Evolutionary conservation across 2,888 invertebrate species (phyloP), one percentile per base, ranked within the genome.

Genomic region (Anthophora plumipes): DNA sequence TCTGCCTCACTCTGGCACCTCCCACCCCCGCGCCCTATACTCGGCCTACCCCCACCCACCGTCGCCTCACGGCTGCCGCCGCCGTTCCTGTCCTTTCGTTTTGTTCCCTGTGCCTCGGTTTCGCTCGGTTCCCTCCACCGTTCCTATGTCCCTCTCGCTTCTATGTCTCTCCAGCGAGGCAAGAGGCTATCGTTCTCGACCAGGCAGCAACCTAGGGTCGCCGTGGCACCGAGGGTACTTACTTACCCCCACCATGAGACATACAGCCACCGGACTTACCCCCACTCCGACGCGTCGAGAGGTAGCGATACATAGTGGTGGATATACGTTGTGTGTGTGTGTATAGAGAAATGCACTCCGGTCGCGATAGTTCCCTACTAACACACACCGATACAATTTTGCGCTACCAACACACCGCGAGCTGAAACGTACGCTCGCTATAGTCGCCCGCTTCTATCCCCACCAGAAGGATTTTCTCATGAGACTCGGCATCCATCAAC

Each of bases 381-480:
- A 72, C 66, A 77, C 73, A 72, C 66, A 77, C 73, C 41, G 61
- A 67, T 54, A 69, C 68, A 50, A 50, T 43, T 22, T 48, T 37
- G 50, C 41, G 70, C 73, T 70, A 94, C 14, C 94, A n/a, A n/a
- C 94, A 1, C 94, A 94, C 12, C 94, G 94, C 39, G 69, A 67
- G 43, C n/a, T 69, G 69, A 67, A 73, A 81, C 70, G 74, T 52
- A 94, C 17, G 94, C 94, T 54, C 94, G 94, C n/a, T n/a, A n/a
- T n/a, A n/a, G 75, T 94, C 82, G n/a, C 94, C n/a, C 31, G 94
- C 90, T 94, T 94, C 43, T n/a, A 94, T 37, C 94, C 69, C 91
- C 82, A 94, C 94, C 50, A 94, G 94, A 5, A 93, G 69, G 59
- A 87, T 82, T 89, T 89, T 89, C 89, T 89, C 90, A 89, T 85